Base-by-base conservation (phyloP, 1,140 invertebrate species). In the Danaus melanippus region DNA sequence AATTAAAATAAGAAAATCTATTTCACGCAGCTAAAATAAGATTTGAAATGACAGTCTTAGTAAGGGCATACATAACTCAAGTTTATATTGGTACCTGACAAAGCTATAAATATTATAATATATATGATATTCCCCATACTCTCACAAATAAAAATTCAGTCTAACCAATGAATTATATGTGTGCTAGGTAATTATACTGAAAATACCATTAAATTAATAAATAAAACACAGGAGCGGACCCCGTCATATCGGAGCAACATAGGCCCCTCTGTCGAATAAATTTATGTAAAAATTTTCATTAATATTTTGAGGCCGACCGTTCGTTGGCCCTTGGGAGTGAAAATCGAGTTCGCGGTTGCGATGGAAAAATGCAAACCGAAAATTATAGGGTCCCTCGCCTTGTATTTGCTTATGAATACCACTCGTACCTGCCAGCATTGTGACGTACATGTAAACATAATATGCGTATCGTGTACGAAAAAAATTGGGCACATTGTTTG, bases 201-300 rank as follows among this genome's bases (percentile, higher is more conserved):
- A 84, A 86, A 86, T 84, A 83, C 80, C 83, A 86, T 86, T 84
- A 86, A 84, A 86, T 86, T 86, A 86, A 86, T 86, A 86, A 86
- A 86, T 86, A 86, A 86, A 86, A 86, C 83, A 86, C 81, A 84
- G 76, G 64, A 75, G 62, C 71, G 72, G 58, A 60, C 70, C 79
- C 79, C 76, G 77, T 78, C 73, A 74, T 58, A 62, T 71, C 65
- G 66, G 56, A 66, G 71, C 68, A 72, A 75, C 71, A 67, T 71
- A 72, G 74, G 69, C 71, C 83, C 83, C 81, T 84, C 76, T 74
- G 69, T 79, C 79, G 80, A 79, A 86, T 86, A 86, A 86, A 86
- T 86, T 86, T 86, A 86, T 86, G 83, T 86, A 86, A 86, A 86
- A 86, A 84, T 82, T 86, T 86, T 86, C 83, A 86, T 86, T 86